phyloP scores from a whole-genome alignment of 2,888 invertebrate species.

The Unio delphinus region DNA sequence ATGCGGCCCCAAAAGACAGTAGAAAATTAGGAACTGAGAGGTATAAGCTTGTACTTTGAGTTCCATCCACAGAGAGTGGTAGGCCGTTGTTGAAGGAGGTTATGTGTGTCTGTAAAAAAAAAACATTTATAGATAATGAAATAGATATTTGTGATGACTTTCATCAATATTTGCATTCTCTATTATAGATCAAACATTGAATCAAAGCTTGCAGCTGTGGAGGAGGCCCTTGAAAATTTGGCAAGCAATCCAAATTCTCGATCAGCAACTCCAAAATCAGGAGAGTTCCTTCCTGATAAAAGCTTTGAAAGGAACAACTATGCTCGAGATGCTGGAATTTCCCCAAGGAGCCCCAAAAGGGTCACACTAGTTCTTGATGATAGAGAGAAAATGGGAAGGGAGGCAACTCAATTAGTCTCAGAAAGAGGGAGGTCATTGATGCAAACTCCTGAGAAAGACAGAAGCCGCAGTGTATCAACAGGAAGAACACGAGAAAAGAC shows the following conservation, averaged over 20 bases:
- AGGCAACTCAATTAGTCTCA: slow-evolving; percentile 1
- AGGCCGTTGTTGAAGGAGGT: too few species aligned
- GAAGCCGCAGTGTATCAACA: too few species aligned
- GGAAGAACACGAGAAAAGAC: too few species aligned
- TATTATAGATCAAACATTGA: slow-evolving; percentile 39
- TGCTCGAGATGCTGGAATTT: slow-evolving; percentile 33
- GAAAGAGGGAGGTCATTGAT: slow-evolving; percentile 12
- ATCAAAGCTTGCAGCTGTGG: slow-evolving; percentile 38
- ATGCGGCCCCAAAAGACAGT: too few species aligned
- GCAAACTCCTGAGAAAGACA: slow-evolving; percentile 11
- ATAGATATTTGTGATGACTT: too few species aligned
- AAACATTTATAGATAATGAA: too few species aligned
- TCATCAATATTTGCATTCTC: too few species aligned
- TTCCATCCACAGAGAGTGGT: too few species aligned
- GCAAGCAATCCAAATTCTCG: slow-evolving; percentile 35
- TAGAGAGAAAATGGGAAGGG: slow-evolving; percentile 16
- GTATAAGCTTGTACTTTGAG: too few species aligned
- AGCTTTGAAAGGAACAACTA: slow-evolving; percentile 21
- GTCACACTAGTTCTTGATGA: slow-evolving; percentile 16
- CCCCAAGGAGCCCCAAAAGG: slow-evolving; percentile 29
- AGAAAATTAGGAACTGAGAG: too few species aligned
- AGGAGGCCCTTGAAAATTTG: slow-evolving; percentile 43
- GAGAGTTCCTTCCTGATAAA: slow-evolving; percentile 25
- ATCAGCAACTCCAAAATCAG: slow-evolving; percentile 44
- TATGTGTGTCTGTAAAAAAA: too few species aligned